These are phyloP conservation scores for Drosophila seguyi DNA, from an alignment of 1,140 invertebrate species.

Conservation along the genomic window DNA sequence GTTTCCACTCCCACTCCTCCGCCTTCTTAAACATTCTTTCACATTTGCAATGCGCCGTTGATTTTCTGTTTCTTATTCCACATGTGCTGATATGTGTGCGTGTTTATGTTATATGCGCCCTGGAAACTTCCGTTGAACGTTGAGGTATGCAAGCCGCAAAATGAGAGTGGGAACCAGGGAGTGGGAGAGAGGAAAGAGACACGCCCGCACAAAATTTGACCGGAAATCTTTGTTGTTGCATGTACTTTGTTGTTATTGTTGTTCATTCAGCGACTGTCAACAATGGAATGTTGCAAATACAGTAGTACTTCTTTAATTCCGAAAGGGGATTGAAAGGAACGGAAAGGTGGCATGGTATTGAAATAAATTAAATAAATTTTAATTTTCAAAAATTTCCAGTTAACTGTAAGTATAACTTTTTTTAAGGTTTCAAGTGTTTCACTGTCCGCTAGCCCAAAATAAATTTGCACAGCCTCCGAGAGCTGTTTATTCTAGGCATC, in stretches of 20 bases:
- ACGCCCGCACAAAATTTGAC: slow-evolving; percentile 61
- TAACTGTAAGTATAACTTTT: background rate
- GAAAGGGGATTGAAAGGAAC: background rate
- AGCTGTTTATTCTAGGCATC: slow-evolving; percentile 47
- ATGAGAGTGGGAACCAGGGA: slow-evolving; percentile 10
- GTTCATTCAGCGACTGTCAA: background rate
- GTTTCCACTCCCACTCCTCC: slow-evolving; percentile 1
- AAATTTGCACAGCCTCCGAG: slow-evolving; percentile 38
- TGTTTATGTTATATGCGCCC: slow-evolving; percentile 70
- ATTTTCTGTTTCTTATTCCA: slow-evolving; percentile 50
- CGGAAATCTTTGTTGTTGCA: slow-evolving; percentile 75
- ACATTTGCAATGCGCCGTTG: slow-evolving; percentile 70
- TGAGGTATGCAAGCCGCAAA: slow-evolving; percentile 62
- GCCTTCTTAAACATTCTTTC: slow-evolving; percentile 47
- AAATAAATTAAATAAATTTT: background rate
- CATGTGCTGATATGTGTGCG: slow-evolving; percentile 38
- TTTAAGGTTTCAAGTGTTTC: background rate
- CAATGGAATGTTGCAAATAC: slow-evolving; percentile 27
- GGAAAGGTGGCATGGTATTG: background rate
- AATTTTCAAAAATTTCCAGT: background rate
- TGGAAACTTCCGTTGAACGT: slow-evolving; percentile 73
- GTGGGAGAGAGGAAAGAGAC: slow-evolving; percentile 17
- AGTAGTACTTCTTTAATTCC: background rate
- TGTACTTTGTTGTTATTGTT: slow-evolving; percentile 18
- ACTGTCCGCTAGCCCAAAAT: no score